Percentiles rank a stretch among this genome's conserved stretches.
These are phyloP conservation scores for Phrynocephalus forsythii DNA, from an alignment of 2,797 vertebrate species.

Conservation along the genomic window DNA sequence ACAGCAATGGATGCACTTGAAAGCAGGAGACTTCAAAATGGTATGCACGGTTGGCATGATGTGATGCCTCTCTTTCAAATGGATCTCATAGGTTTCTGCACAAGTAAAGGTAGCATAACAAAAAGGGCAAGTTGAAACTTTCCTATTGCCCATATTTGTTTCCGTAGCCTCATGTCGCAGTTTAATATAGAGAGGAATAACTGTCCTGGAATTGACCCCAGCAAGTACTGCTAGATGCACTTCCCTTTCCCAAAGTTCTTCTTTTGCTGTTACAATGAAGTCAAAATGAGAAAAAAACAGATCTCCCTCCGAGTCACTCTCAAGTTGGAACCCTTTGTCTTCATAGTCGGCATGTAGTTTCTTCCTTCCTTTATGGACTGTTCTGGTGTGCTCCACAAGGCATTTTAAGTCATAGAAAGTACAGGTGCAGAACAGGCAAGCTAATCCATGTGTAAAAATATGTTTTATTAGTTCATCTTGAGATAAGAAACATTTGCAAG, in stretches of 20 bases:
- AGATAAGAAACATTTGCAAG: constrained; percentile 88
- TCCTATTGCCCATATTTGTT: constrained; percentile 59
- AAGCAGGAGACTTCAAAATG: constrained; percentile 92
- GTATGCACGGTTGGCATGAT: constrained; percentile 95
- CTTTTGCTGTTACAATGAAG: constrained; percentile 86
- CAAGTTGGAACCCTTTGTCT: constrained; percentile 88
- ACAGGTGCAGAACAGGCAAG: constrained; percentile 91
- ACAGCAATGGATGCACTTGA: constrained; percentile 97
- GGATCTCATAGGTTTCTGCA: constrained; percentile 85
- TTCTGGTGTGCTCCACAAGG: constrained; percentile 87
- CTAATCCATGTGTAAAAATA: constrained; percentile 90
- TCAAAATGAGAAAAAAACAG: constrained; percentile 93
- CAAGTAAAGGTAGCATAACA: constrained; percentile 87
- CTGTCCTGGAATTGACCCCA: constrained; percentile 75
- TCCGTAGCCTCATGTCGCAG: constrained; percentile 81
- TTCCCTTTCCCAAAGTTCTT: constrained; percentile 89
- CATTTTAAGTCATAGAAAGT: constrained; percentile 91
- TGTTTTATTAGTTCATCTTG: constrained; percentile 92
- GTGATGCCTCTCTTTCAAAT: constrained; percentile 93
- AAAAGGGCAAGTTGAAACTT: constrained; percentile 86
- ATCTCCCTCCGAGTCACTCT: constrained; percentile 83
- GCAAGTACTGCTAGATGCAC: constrained; percentile 91
- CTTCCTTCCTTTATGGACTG: constrained; percentile 85
- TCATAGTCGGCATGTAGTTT: constrained; percentile 88
- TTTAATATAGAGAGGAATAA: constrained; percentile 88